These are phyloP conservation scores for Diabrotica virgifera DNA, from an alignment of 1,140 invertebrate genomes.

Conservation along the genomic window DNA sequence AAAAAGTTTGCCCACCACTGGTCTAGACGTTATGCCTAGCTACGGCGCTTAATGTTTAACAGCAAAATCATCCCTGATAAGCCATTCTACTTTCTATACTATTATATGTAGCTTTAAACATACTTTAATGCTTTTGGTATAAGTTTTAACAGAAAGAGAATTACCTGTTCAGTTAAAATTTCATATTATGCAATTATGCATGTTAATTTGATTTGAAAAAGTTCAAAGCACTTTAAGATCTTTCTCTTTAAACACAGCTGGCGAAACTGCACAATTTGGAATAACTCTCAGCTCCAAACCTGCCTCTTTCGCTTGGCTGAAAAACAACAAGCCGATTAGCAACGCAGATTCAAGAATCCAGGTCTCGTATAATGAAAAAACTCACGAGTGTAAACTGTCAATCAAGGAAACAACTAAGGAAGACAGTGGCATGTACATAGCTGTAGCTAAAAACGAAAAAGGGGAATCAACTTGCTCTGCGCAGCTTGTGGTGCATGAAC, in stretches of 20 bases:
- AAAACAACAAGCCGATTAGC: conserved; percentile 77
- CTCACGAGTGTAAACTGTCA: conserved; percentile 63
- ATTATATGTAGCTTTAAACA: too few species aligned
- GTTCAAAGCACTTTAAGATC: not conserved
- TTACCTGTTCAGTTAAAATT: too few species aligned
- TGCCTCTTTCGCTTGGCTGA: conserved; percentile 77
- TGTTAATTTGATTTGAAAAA: not conserved
- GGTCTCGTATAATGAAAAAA: conserved; percentile 55
- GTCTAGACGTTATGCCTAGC: too few species aligned
- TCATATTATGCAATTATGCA: too few species aligned
- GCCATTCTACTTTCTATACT: too few species aligned
- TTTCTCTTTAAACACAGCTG: conserved; percentile 57
- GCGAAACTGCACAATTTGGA: conserved; percentile 81
- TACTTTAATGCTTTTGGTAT: too few species aligned
- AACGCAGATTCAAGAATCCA: conserved; percentile 71
- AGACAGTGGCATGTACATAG: conserved; percentile 89
- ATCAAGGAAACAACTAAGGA: conserved; percentile 77
- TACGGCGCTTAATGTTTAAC: too few species aligned
- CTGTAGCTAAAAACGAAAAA: conserved; percentile 77
- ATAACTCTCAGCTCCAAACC: conserved; percentile 66
- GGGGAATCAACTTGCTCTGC: conserved; percentile 80
- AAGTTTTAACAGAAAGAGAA: too few species aligned
- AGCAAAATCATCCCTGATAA: too few species aligned
- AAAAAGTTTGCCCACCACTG: too few species aligned
- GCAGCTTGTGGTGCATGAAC: conserved; percentile 77